Evolutionary conservation across 2,113 vertebrate genomes (phyloP).

Genomic region (Lycaon pictus): DNA sequence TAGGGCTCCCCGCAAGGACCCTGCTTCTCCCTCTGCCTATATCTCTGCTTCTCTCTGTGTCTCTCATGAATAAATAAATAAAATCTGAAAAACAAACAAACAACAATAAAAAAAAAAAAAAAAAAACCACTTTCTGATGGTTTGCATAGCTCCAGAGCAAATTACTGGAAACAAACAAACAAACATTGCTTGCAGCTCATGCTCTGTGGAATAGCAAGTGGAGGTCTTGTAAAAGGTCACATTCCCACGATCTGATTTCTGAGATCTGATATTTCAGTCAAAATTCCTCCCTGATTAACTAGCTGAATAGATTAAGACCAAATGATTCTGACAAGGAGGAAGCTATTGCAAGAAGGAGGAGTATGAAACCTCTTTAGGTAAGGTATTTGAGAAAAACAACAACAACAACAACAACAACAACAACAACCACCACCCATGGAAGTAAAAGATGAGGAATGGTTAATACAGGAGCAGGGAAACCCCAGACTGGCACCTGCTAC

Average conservation of each 20-base stretch:
- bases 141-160: background rate
- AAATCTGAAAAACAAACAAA: no score
- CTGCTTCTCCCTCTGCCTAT: no score
- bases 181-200: background rate
- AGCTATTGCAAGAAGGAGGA: background rate
- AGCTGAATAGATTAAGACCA: background rate
- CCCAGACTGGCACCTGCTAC: accelerated
- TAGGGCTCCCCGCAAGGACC: no score
- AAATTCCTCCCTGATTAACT: background rate
- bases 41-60: no score
- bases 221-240: background rate
- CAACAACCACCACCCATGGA: no score
- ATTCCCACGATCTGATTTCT: background rate
- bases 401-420: no score
- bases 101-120: no score
- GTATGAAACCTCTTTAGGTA: background rate
- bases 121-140: background rate
- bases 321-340: background rate
- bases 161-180: background rate
- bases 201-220: background rate
- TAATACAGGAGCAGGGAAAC: background rate
- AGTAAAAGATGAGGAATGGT: background rate
- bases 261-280: background rate
- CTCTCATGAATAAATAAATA: no score
- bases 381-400: background rate